These are phyloP conservation scores for Stictonetta naevosa DNA, from an alignment of 2,113 vertebrate species.

Conservation along the genomic window DNA sequence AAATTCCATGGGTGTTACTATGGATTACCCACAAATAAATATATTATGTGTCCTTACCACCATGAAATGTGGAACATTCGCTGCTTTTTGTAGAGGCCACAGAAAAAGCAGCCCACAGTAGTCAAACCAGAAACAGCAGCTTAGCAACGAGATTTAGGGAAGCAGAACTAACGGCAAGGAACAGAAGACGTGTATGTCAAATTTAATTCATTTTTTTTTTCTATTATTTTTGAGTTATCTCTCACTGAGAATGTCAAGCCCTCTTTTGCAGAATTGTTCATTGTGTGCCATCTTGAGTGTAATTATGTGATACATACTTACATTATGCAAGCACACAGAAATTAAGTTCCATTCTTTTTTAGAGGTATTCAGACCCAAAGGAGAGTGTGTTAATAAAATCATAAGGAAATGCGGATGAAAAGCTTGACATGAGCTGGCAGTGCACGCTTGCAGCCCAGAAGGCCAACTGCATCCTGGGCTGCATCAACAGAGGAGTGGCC, in stretches of 20 bases:
- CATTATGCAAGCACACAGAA: neutral
- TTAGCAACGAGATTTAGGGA: neutral
- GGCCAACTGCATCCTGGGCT: too few species aligned
- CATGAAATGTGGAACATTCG: neutral
- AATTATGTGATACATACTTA: neutral
- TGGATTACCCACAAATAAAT: neutral
- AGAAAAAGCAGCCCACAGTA: neutral
- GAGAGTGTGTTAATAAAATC: neutral
- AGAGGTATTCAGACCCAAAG: neutral
- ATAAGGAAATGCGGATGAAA: neutral
- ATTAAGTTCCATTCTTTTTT: neutral
- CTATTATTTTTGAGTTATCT: conserved; percentile 44
- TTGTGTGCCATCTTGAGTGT: neutral
- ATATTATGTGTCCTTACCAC: neutral
- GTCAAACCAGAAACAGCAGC: conserved; percentile 1
- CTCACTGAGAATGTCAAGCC: neutral
- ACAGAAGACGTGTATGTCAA: neutral
- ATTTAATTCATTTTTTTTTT: conserved; percentile 32
- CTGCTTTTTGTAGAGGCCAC: neutral
- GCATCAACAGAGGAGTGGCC: too few species aligned
- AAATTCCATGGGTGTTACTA: neutral
- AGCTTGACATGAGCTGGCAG: too few species aligned
- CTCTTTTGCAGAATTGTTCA: neutral
- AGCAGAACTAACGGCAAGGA: conserved; percentile 52
- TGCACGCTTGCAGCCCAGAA: too few species aligned